Evolutionary conservation across 2,888 invertebrate species (phyloP), one percentile per base, ranked within the genome.

Genomic region (Acrobasis repandana): DNA sequence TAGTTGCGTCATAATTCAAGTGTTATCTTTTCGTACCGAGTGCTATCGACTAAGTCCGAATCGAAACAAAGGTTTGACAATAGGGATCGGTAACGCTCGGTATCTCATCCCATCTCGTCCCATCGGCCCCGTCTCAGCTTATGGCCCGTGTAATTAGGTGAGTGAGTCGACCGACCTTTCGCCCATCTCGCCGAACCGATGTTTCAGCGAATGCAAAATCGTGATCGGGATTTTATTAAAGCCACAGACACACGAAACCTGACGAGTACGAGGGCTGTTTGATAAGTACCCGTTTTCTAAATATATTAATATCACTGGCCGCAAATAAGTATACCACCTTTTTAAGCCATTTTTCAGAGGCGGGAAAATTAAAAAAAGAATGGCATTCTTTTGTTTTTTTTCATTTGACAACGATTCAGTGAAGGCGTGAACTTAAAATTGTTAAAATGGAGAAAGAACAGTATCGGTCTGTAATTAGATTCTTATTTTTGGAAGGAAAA

Each of bases 141-240:
- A 68, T 72, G 71, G 66, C 18, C 70, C 74, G 71, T 73, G 71
- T 77, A 77, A 79, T 80, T 79, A 79, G 70, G 67, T 68, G 76
- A 66, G 66, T 72, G 74, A 74, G 75, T 74, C 64, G 70, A 61
- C 61, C 69, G 67, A 73, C 74, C 73, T 71, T 71, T 66, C 58
- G 52, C 65, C 67, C 70, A 66, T 70, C 71, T 66, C 65, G 61
- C 63, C 5, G 52, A 33, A 56, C 61, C 56, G 56, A 60, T 63
- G 56, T 63, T 62, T 65, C 14, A 34, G 36, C 15, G 16, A 54
- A 54, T 54, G 18, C 54, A 18, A 54, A 54, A 54, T 54, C 54
- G 38, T 18, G 54, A 54, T 54, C 38, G 20, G 38, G 38, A 54
- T 50, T 50, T 50, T 50, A 28, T 8, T 43, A 43, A 43, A 43